A percentile compares a stretch with the other conserved stretches of the same genome.
Conservation (phyloP, 1,140 invertebrate species). For the Drosophila parvula region DNA sequence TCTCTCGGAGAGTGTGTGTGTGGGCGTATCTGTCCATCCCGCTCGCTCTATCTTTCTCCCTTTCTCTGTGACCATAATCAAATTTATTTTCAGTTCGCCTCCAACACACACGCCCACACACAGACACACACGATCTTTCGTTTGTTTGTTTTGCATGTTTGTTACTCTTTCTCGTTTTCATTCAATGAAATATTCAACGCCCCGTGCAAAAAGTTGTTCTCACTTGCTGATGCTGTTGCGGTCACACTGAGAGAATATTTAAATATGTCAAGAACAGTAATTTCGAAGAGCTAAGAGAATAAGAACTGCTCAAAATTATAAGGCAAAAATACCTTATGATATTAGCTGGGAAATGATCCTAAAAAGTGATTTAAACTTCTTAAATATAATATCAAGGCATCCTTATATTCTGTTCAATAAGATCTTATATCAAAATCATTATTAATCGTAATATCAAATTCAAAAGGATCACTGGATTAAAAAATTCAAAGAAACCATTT, state of each 20-base stretch:
- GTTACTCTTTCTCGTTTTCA: constrained; percentile 53
- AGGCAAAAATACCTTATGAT: background rate
- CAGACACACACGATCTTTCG: constrained; percentile 24
- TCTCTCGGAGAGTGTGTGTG: constrained; percentile 16
- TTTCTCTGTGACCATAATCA: constrained; percentile 53
- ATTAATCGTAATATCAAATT: no score
- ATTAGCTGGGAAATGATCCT: background rate
- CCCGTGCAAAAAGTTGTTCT: constrained; percentile 43
- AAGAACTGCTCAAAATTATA: background rate
- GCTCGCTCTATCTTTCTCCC: background rate
- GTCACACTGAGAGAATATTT: constrained; percentile 16
- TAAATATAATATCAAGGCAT: no score
- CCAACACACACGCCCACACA: constrained; percentile 36
- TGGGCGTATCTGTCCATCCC: constrained; percentile 2
- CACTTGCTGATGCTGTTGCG: constrained; percentile 36
- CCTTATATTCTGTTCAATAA: no score
- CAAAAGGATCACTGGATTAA: no score
- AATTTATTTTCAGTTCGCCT: constrained; percentile 68
- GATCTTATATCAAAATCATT: no score
- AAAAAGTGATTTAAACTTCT: no score
- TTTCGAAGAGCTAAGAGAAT: background rate
- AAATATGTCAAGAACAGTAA: background rate
- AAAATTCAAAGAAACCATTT: no score
- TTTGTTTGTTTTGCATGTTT: constrained; percentile 69
- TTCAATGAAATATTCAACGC: constrained; percentile 58